A percentile compares a stretch with the other conserved stretches of the same genome.
These are phyloP conservation scores for Zaprionus lachaisei DNA, from an alignment of 1,140 invertebrate genomes.

Conservation along the genomic window DNA sequence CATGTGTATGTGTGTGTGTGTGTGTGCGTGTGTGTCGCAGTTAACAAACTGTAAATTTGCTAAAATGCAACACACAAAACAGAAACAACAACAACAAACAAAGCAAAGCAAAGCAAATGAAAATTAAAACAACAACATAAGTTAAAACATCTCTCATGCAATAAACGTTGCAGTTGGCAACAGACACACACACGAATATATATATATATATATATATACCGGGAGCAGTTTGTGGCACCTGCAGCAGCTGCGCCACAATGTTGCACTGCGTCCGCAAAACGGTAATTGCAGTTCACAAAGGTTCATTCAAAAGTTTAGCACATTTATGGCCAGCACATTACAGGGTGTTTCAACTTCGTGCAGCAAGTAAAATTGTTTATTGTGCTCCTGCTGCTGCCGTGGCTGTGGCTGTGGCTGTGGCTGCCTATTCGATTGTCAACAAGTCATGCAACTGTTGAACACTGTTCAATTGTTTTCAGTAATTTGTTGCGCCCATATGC, in stretches of 20 bases:
- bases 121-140: slow-evolving; percentile 46
- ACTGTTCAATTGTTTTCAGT: slow-evolving; percentile 41
- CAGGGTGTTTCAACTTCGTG: slow-evolving; percentile 26
- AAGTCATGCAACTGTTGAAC: slow-evolving; percentile 47
- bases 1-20: slow-evolving; percentile 20
- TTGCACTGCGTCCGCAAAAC: not conserved
- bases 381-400: slow-evolving; percentile 16
- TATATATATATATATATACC: too few relatives aligned
- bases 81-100: slow-evolving; percentile 25
- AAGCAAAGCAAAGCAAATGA: slow-evolving; percentile 51
- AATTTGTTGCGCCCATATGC: slow-evolving; percentile 50
- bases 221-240: slow-evolving; percentile 14
- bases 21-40: slow-evolving; percentile 41
- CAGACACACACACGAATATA: not conserved
- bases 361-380: slow-evolving; percentile 32
- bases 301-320: not conserved
- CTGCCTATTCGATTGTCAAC: slow-evolving; percentile 67
- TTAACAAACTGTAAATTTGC: slow-evolving; percentile 80
- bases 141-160: slow-evolving; percentile 58
- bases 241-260: not conserved
- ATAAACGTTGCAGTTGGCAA: slow-evolving; percentile 42
- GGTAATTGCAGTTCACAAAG: slow-evolving; percentile 7
- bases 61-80: slow-evolving; percentile 54
- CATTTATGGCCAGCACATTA: not conserved
- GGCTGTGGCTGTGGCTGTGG: too few relatives aligned